phyloP scores from a whole-genome alignment of 2,113 vertebrate species.

The Chaetodon auriga region DNA sequence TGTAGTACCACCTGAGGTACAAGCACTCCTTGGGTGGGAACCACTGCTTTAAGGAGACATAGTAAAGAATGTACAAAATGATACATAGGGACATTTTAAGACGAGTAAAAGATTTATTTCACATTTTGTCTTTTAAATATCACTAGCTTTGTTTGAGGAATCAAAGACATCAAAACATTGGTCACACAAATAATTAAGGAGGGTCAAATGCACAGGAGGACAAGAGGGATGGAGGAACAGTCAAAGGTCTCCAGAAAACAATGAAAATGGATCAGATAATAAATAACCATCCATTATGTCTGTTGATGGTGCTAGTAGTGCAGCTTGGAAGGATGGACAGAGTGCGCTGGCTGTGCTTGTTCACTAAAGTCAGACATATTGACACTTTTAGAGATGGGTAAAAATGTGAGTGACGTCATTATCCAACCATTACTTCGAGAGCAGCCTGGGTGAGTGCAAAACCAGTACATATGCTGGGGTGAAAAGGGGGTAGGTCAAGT shows the following conservation, averaged over 20 bases:
- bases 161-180: conserved; percentile 56
- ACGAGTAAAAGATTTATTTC: conserved; percentile 76
- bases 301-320: background rate
- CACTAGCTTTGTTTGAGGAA: conserved; percentile 66
- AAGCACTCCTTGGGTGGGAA: background rate
- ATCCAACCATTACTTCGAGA: conserved; percentile 1
- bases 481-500: background rate
- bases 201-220: conserved; percentile 41
- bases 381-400: background rate
- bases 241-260: conserved; percentile 8
- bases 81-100: background rate
- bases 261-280: background rate
- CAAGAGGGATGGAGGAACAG: background rate
- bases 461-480: background rate
- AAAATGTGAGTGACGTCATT: background rate
- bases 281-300: background rate
- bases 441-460: background rate
- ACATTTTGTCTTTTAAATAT: conserved; percentile 65
- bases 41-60: background rate
- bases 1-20: background rate
- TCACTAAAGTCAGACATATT: conserved; percentile 26
- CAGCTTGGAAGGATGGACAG: background rate
- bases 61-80: background rate
- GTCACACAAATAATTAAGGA: conserved; percentile 42
- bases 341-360: conserved; percentile 23